Conservation (phyloP, 2,113 vertebrate genomes). For the Anoplopoma fimbria region DNA sequence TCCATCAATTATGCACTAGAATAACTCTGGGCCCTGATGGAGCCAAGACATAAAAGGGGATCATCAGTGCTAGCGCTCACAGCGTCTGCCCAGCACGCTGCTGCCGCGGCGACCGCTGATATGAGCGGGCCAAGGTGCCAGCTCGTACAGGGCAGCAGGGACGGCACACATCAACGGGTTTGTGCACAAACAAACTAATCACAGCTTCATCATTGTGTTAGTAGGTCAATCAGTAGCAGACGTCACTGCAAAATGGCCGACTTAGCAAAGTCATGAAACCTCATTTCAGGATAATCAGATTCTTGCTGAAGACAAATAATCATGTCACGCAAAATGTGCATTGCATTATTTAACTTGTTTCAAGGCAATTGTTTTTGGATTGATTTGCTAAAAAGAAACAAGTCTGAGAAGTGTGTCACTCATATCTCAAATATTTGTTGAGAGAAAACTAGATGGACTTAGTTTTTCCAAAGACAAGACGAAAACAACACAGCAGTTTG, state of each 20-base stretch:
- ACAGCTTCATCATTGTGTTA: slow-evolving; percentile 26
- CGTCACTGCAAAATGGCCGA: not conserved
- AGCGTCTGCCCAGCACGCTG: slow-evolving; percentile 59
- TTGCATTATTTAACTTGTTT: not conserved
- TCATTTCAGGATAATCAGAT: not conserved
- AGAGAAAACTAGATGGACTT: not conserved
- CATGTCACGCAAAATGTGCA: not conserved
- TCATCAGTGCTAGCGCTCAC: slow-evolving; percentile 64
- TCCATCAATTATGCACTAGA: slow-evolving; percentile 89
- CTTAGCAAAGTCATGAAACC: not conserved
- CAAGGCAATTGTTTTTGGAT: not conserved
- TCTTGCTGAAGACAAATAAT: not conserved
- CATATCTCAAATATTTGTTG: not conserved
- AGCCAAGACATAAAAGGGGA: slow-evolving; percentile 79
- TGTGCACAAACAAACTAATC: slow-evolving; percentile 1
- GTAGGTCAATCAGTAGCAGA: slow-evolving; percentile 32
- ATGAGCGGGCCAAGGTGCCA: slow-evolving; percentile 48
- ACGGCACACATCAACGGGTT: slow-evolving; percentile 19
- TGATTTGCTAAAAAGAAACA: not conserved
- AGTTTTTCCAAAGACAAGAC: not conserved
- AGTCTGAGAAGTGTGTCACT: not conserved
- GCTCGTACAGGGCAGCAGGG: slow-evolving; percentile 9
- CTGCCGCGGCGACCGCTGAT: slow-evolving; percentile 56
- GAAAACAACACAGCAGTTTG: not conserved
- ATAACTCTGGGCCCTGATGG: slow-evolving; percentile 82